phyloP scores from a whole-genome alignment of 2,888 invertebrate genomes.

The Polia nebulosa region DNA sequence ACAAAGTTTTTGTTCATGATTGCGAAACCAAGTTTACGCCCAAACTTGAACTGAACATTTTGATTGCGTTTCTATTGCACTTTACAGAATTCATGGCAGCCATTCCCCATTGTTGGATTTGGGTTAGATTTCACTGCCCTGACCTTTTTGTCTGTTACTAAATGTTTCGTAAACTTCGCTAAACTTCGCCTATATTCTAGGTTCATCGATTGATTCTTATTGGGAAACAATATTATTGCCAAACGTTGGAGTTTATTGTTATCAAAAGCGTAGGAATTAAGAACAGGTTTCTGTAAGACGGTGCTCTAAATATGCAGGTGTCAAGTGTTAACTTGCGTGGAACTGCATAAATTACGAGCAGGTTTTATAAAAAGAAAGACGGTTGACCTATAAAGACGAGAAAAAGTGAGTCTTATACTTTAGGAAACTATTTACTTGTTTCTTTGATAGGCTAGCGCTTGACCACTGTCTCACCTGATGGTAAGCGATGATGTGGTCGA shows the following conservation, averaged over 20 bases:
- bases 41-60: conserved; percentile 20
- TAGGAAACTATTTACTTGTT: too few species aligned
- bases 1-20: neutral
- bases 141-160: conserved; percentile 80
- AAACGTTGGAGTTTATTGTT: conserved; percentile 41
- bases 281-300: conserved; percentile 37
- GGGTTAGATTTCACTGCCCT: conserved; percentile 74
- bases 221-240: conserved; percentile 63
- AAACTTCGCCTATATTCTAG: conserved; percentile 75
- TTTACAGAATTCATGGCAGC: conserved; percentile 48
- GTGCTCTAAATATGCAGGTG: conserved; percentile 44
- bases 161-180: conserved; percentile 80
- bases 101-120: conserved; percentile 67
- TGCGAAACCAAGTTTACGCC: conserved; percentile 10
- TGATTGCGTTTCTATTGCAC: conserved; percentile 50
- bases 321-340: conserved; percentile 38
- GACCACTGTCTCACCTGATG: too few species aligned
- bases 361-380: neutral
- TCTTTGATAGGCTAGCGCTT: too few species aligned
- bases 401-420: neutral
- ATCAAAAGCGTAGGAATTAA: conserved; percentile 19
- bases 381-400: neutral
- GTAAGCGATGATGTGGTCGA: too few species aligned
- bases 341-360: conserved; percentile 14
- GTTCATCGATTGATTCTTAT: conserved; percentile 71